Percentiles rank a stretch among this genome's conserved stretches.
Conservation (phyloP, 2,888 invertebrate species). For the Volucella bombylans region DNA sequence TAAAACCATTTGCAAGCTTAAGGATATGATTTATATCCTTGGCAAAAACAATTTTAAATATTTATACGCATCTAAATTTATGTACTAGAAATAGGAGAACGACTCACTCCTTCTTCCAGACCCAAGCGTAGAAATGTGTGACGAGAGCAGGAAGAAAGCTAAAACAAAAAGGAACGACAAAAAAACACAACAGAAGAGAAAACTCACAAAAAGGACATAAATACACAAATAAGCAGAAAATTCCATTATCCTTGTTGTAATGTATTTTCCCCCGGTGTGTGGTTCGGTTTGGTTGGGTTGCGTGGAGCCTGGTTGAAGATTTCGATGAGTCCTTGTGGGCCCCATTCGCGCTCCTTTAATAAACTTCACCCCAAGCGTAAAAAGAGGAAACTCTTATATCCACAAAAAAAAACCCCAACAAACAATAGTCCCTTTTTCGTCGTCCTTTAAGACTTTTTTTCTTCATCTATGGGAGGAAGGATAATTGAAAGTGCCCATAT, state of each 20-base stretch:
- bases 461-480: background rate
- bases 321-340: constrained; percentile 40
- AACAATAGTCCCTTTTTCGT: constrained; percentile 11
- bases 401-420: background rate
- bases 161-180: background rate
- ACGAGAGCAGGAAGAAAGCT: constrained; percentile 12
- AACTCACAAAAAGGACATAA: constrained; percentile 34
- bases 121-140: no score
- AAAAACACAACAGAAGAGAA: constrained; percentile 10
- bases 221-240: constrained; percentile 71
- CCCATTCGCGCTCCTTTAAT: constrained; percentile 49
- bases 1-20: constrained; percentile 70
- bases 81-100: constrained; percentile 38
- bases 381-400: constrained; percentile 41
- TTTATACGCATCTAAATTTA: constrained; percentile 56
- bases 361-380: constrained; percentile 64
- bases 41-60: constrained; percentile 45
- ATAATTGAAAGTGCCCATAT: no score
- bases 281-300: constrained; percentile 30
- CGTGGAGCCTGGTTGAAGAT: no score
- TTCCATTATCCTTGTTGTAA: constrained; percentile 71
- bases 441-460: background rate
- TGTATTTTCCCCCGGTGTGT: constrained; percentile 50
- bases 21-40: constrained; percentile 64
- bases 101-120: background rate